These are phyloP conservation scores for Salvelinus alpinus DNA, from an alignment of 2,113 vertebrate species.

Conservation along the genomic window DNA sequence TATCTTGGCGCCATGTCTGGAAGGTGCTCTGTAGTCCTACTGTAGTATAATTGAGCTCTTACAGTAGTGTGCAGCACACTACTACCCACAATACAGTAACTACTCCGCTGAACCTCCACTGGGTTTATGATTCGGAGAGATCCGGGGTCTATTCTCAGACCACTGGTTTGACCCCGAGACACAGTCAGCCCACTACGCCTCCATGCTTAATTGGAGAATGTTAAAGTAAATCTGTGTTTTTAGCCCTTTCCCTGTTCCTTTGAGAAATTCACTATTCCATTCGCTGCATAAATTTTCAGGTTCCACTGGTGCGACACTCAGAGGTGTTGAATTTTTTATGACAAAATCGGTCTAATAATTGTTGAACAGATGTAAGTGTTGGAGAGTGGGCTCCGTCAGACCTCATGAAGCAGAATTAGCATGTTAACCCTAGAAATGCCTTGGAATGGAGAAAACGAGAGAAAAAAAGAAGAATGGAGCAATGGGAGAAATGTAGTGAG, in stretches of 20 bases:
- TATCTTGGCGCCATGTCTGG: too few relatives aligned
- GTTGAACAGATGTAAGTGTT: constrained; percentile 99
- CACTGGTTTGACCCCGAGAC: constrained; percentile 67
- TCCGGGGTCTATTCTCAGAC: constrained; percentile 17
- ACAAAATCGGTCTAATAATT: constrained; percentile 98
- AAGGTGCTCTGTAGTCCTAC: background rate
- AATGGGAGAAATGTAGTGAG: constrained; percentile 7
- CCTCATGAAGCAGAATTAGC: constrained; percentile 93
- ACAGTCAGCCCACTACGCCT: constrained; percentile 68
- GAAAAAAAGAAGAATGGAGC: background rate
- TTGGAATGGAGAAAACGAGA: constrained; percentile 36
- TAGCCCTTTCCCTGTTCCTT: constrained; percentile 82
- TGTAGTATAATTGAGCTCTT: background rate
- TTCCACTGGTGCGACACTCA: constrained; percentile 91
- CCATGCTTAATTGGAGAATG: constrained; percentile 77
- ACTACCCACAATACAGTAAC: background rate
- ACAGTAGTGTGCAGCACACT: background rate
- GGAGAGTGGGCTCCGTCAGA: constrained; percentile 88
- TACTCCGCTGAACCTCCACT: constrained; percentile 8
- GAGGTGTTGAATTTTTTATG: constrained; percentile 99
- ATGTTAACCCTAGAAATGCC: constrained; percentile 85
- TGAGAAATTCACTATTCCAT: constrained; percentile 98
- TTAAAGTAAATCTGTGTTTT: constrained; percentile 87
- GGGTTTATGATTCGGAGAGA: constrained; percentile 25
- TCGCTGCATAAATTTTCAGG: constrained; percentile 97